These are phyloP conservation scores for Venustoraphidia nigricollis DNA, from an alignment of 2,888 invertebrate genomes.

Conservation along the genomic window DNA sequence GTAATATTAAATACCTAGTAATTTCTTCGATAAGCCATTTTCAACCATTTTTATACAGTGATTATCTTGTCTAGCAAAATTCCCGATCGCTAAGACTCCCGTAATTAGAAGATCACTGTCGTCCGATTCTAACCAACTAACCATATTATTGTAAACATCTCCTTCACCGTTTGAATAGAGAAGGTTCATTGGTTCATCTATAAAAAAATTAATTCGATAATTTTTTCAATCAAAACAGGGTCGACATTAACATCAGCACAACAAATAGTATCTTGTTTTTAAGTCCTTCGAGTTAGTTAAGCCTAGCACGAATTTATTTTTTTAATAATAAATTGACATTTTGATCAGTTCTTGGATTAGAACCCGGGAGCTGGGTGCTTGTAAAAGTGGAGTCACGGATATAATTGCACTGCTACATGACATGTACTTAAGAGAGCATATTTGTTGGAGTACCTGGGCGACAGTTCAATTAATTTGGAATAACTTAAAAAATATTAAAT, in stretches of 20 bases:
- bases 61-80: slow-evolving; percentile 75
- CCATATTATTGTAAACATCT: slow-evolving; percentile 50
- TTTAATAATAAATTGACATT: no score
- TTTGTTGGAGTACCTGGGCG: no score
- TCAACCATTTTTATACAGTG: slow-evolving; percentile 75
- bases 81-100: slow-evolving; percentile 72
- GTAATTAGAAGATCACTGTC: slow-evolving; percentile 66
- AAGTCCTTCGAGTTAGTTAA: background rate
- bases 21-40: slow-evolving; percentile 56
- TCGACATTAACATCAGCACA: background rate
- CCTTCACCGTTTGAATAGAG: slow-evolving; percentile 67
- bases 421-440: no score
- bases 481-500: no score
- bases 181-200: slow-evolving; percentile 76
- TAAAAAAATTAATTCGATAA: slow-evolving; percentile 12
- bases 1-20: slow-evolving; percentile 33
- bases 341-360: no score
- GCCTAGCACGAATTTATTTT: no score
- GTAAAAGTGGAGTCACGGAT: no score
- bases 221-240: slow-evolving; percentile 1
- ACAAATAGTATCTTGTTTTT: background rate
- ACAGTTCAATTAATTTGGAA: no score
- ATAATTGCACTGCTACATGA: no score
- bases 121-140: slow-evolving; percentile 59
- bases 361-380: no score